These are phyloP conservation scores for Pomatorhinus ruficollis DNA, from an alignment of 2,113 vertebrate species.

Conservation along the genomic window DNA sequence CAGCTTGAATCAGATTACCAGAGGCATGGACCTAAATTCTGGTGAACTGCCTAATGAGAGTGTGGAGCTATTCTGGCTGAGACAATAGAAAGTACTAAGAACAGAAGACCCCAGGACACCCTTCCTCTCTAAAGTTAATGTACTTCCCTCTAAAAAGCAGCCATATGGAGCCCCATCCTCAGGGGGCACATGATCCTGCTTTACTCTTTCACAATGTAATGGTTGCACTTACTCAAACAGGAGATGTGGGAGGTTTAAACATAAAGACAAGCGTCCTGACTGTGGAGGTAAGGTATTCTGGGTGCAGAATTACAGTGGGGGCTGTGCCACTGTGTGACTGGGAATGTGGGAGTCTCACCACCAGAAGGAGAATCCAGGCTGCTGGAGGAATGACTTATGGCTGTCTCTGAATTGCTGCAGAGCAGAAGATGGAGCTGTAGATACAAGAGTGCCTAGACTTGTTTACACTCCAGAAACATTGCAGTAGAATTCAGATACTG, in stretches of 20 bases:
- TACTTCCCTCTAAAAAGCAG: background rate
- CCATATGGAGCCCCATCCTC: background rate
- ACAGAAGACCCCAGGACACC: background rate
- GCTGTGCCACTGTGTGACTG: background rate
- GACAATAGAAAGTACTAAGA: background rate
- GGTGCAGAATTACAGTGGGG: background rate
- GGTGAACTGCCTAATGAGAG: background rate
- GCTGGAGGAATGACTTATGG: background rate
- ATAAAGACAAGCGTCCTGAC: background rate
- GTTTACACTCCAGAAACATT: background rate
- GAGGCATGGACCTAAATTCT: background rate
- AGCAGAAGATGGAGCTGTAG: background rate
- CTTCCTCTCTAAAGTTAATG: background rate
- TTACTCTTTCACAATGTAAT: background rate
- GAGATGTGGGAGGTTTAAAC: background rate
- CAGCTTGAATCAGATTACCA: background rate
- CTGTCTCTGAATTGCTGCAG: background rate
- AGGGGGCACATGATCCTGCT: background rate
- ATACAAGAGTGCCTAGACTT: background rate
- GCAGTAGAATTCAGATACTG: background rate
- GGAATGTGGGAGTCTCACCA: background rate
- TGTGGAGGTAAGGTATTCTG: background rate
- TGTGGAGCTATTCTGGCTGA: background rate
- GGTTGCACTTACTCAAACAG: background rate
- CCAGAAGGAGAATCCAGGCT: background rate